phyloP scores from a whole-genome alignment of 1,140 invertebrate genomes.

The Chionoecetes opilio region DNA sequence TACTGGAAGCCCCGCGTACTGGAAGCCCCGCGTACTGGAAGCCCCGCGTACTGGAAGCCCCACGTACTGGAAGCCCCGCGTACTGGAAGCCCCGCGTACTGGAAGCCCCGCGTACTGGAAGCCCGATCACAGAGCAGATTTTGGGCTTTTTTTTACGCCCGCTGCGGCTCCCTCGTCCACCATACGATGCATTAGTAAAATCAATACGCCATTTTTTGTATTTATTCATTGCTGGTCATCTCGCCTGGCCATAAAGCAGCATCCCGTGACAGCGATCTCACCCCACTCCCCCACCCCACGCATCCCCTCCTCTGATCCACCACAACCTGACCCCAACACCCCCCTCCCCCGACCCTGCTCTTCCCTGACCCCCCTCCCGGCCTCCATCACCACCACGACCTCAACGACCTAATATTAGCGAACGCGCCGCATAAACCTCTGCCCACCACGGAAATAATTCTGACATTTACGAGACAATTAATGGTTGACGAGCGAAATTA shows the following conservation, averaged over 20 bases:
- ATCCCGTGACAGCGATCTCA: not conserved
- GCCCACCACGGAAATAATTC: not conserved
- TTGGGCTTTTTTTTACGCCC: not conserved
- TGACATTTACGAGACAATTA: constrained; percentile 30
- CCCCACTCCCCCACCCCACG: not conserved
- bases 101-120: not conserved
- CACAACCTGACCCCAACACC: not conserved
- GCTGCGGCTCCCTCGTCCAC: not conserved
- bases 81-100: no score
- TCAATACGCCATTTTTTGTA: not conserved
- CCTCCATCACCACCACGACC: not conserved
- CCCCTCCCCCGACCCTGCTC: no score
- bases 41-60: no score
- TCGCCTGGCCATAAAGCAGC: not conserved
- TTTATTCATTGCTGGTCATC: not conserved
- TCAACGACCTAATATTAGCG: constrained; percentile 19
- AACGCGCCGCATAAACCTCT: not conserved
- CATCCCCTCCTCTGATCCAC: not conserved
- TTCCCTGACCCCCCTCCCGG: not conserved
- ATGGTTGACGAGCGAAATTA: constrained; percentile 19
- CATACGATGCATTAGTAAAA: not conserved
- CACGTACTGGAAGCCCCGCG: no score
- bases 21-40: no score
- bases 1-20: no score
- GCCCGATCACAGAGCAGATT: not conserved